phyloP scores from a whole-genome alignment of 2,888 invertebrate species.

The Lacanobia oleracea region DNA sequence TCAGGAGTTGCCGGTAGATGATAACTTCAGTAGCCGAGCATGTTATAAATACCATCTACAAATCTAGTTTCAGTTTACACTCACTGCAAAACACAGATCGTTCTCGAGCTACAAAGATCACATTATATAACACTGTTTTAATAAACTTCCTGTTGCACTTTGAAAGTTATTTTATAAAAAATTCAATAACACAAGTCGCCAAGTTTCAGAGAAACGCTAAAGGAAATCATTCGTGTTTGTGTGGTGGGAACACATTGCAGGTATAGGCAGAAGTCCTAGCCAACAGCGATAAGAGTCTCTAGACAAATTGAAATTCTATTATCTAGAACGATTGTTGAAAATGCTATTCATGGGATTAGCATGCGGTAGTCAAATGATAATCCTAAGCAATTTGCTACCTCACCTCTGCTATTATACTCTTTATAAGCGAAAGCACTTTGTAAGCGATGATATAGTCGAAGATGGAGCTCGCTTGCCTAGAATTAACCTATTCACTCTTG shows the following conservation, averaged over 20 bases:
- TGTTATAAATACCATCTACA: background rate
- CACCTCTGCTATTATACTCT: too few relatives aligned
- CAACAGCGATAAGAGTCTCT: too few relatives aligned
- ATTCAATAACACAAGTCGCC: slow-evolving; percentile 47
- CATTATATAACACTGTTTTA: slow-evolving; percentile 8
- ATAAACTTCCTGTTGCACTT: slow-evolving; percentile 43
- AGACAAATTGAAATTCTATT: too few relatives aligned
- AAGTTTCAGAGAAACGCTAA: slow-evolving; percentile 36
- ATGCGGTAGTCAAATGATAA: too few relatives aligned
- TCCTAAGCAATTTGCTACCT: too few relatives aligned
- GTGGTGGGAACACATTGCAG: background rate
- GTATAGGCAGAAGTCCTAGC: slow-evolving; percentile 10
- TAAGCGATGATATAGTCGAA: too few relatives aligned
- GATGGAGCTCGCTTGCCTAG: too few relatives aligned
- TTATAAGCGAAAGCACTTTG: too few relatives aligned
- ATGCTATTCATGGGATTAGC: too few relatives aligned
- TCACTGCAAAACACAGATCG: background rate
- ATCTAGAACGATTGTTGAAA: too few relatives aligned
- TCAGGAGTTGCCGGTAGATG: too few relatives aligned
- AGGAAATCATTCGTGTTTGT: slow-evolving; percentile 22
- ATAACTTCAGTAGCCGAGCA: background rate
- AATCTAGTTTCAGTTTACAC: background rate
- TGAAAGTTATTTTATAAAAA: slow-evolving; percentile 47
- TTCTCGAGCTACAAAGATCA: background rate
- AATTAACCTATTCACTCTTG: too few relatives aligned